Percentiles rank a stretch among this genome's conserved stretches.
These are phyloP conservation scores for Tinea pellionella DNA, from an alignment of 2,888 invertebrate species.

Conservation along the genomic window DNA sequence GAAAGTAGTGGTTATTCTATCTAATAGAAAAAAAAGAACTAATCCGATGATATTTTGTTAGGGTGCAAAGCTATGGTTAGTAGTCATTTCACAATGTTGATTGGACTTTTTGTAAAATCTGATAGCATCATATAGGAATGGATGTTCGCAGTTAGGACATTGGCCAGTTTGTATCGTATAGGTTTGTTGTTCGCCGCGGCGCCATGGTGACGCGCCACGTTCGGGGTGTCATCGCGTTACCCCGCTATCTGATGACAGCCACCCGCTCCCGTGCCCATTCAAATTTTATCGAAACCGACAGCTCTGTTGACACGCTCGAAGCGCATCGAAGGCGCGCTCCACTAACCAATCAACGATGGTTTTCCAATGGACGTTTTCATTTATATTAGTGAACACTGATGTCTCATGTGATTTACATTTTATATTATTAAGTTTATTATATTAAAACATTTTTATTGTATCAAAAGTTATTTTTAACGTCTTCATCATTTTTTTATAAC, in stretches of 20 bases:
- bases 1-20: too few relatives aligned
- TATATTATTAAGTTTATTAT: too few relatives aligned
- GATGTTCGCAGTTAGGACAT: neutral
- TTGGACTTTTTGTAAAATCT: neutral
- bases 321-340: neutral
- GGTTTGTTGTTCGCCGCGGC: neutral
- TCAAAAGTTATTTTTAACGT: too few relatives aligned
- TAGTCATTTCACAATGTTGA: neutral
- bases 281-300: constrained; percentile 14
- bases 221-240: constrained; percentile 2
- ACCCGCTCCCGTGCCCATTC: constrained; percentile 13
- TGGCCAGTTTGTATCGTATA: constrained; percentile 3
- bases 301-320: constrained; percentile 13
- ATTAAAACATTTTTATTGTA: too few relatives aligned
- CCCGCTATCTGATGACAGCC: constrained; percentile 13
- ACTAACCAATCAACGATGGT: constrained; percentile 1
- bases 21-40: too few relatives aligned
- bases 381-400: neutral
- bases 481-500: too few relatives aligned
- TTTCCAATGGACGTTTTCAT: constrained; percentile 5
- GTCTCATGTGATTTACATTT: neutral
- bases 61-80: neutral
- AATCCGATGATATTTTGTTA: too few relatives aligned
- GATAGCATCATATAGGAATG: neutral
- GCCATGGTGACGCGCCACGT: constrained; percentile 14